Conservation (phyloP, 2,113 vertebrate species). For the Muntiacus reevesi region DNA sequence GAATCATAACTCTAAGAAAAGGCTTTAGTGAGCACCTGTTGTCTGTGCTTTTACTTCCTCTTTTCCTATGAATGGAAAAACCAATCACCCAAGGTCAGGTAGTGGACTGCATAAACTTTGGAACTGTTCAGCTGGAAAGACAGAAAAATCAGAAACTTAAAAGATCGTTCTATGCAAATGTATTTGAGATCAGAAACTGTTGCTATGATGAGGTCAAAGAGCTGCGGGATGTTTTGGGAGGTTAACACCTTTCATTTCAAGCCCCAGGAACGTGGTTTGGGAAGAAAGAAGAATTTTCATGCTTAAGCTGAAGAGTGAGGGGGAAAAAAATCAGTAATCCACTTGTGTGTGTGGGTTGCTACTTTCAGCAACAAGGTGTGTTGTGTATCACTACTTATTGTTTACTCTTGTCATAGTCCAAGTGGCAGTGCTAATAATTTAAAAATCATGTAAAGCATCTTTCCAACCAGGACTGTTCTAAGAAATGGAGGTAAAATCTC, state of each 20-base stretch:
- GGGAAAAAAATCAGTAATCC: neutral
- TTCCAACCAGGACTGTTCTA: neutral
- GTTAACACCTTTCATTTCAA: neutral
- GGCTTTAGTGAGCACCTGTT: neutral
- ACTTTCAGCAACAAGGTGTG: neutral
- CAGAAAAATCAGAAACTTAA: neutral
- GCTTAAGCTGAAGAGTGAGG: neutral
- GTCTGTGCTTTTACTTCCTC: neutral
- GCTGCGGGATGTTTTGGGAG: neutral
- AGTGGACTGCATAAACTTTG: neutral
- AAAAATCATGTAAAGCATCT: slow-evolving; percentile 6
- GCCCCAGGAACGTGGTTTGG: neutral
- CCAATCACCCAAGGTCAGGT: neutral
- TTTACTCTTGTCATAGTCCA: neutral
- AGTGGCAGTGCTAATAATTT: neutral
- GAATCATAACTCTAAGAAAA: slow-evolving; percentile 16
- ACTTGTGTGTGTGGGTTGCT: neutral
- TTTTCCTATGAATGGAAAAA: neutral
- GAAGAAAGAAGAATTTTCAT: neutral
- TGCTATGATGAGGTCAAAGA: neutral
- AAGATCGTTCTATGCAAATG: neutral
- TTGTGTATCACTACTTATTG: neutral
- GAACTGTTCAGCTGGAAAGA: neutral
- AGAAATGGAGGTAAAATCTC: neutral
- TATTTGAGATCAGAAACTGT: neutral